Base-by-base conservation (phyloP, 2,888 invertebrate species). In the Halictus ligatus region DNA sequence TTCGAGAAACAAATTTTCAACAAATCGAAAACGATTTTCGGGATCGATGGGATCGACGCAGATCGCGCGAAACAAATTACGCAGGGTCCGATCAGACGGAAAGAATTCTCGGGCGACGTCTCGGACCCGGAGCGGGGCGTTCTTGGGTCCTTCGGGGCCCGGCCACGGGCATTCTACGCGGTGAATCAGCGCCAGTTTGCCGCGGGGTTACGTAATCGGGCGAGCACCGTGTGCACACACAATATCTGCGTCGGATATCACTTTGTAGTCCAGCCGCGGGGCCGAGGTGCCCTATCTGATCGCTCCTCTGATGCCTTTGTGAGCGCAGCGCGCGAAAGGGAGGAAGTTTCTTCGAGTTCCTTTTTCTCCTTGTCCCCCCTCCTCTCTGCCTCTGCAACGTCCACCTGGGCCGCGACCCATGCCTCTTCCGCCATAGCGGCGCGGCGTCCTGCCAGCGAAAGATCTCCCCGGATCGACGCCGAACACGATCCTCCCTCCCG, bases 241-340 rank as follows among this genome's bases (percentile, higher is more conserved):
- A 91, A 89, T 90, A 93, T 94, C 94, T 93, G 83, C 90, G 92
- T 93, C 91, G 94, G 93, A 93, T 93, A 93, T 94, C 94, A 92
- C 94, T 94, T 94, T 94, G 94, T 94, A 93, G 93, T 94, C 92
- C 89, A 90, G 83, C 93, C 94, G 93, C 92, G 88, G 89, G 89
- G 81, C 87, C 91, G 90, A 92, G 92, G 89, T 90, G 90, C 91
- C 91, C 92, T 92, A 93, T 94, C 93, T 93, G 93, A 93, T 94
- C 92, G 92, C 89, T 89, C 89, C 83, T 85, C 88, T 87, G 91
- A 91, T 91, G 91, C 91, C 92, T 90, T 90, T 89, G 91, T 85
- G 89, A 89, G 88, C 84, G 84, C 79, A 85, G 77, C 81, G 84
- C 88, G 87, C 89, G 89, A 89, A 85, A 85, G 78, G 84, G 87